Evolutionary conservation across 1,140 invertebrate species (phyloP), one percentile per base, ranked within the genome.

Genomic region (Asobara japonica): DNA sequence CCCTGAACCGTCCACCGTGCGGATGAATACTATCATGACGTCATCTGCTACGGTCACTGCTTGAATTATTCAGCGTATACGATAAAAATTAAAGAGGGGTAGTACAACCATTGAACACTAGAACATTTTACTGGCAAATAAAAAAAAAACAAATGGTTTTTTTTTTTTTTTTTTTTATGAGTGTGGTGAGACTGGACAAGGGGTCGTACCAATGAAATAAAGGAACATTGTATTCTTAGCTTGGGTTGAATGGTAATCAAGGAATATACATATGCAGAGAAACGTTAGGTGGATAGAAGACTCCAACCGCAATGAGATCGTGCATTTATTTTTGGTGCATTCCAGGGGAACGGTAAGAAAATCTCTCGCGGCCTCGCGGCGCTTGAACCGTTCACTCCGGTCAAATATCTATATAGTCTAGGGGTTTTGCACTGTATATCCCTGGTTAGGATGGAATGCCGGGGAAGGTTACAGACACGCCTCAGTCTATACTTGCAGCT

Each of bases 21-120:
- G 82, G 77, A 80, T 82, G 82, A 83, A 82, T 80, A 80, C 80
- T 82, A 83, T 81, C 78, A 73, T 85, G 83, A 86, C 84, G 83
- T 85, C 83, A 86, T 78, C 75, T 82, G 83, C 77, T 84, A 86
- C 83, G 83, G 82, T 86, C 84, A 82, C 79, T 82, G 82, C 79
- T 79, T 84, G 79, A 83, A 85, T 84, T 85, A 84, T 86, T 83
- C 79, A 81, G 76, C 77, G 78, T 78, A 62, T n/a, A 56, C 22
- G 51, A 56, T 56, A 56, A 56, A 56, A 56, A 56, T 10, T 10
- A 18, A 27, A 10, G 33, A 5, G 65, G 33, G 22, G 65, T 45
- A 45, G 65, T 38, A 36, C 67, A 65, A 72, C 69, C 71, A 72
- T 76, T 76, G 72, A 74, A 72, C 72, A 60, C 22, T 25, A 25